Evolutionary conservation across 2,113 vertebrate species (phyloP), one percentile per base, ranked within the genome.

Genomic region (Mola mola): DNA sequence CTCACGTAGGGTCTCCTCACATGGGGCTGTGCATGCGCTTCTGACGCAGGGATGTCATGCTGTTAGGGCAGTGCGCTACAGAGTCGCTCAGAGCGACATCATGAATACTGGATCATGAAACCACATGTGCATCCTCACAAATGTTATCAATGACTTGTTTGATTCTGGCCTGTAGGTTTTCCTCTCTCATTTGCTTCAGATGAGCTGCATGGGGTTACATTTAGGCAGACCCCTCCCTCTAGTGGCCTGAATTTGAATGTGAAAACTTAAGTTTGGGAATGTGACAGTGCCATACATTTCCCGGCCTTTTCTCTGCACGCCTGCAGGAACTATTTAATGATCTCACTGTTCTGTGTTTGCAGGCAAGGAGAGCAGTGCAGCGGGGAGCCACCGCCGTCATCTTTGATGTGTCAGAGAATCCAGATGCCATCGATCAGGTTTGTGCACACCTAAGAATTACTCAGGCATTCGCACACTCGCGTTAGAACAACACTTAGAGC

Each of bases 391-490:
- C 97, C 0, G 97, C 97, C 0, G 96, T 99, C 86, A 99, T 99
- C 92, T 99, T 99, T 62, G 97, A 99, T 60, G 96, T 99, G 61
- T 98, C 97, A 0, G 97, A 99, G 91, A 99, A 99, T 75, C 97
- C 97, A 33, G 96, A 98, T 70, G 97, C 97, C 79, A 97, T 99
- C 41, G 96, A 98, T 86, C 96, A 98, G 94, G 97, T 99, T 88
- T 21, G 90, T 66, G 55, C 44, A 43, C 78, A 59, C 40, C 56
- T 44, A 20, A 19, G 21, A 38, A 43, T 57, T 21, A 59, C 33
- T 28, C 60, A 3, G 19, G 48, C 63, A 15, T 75, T 49, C 36
- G 22, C 13, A 7, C 34, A 16, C 22, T 34, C 16, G 10, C 33
- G 42, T 55, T 63, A 28, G 31, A 38, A 11, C 49, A 22, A 31